Evolutionary conservation across 1,140 invertebrate genomes (phyloP), one percentile per base, ranked within the genome.

Genomic region (Aphis craccivora): DNA sequence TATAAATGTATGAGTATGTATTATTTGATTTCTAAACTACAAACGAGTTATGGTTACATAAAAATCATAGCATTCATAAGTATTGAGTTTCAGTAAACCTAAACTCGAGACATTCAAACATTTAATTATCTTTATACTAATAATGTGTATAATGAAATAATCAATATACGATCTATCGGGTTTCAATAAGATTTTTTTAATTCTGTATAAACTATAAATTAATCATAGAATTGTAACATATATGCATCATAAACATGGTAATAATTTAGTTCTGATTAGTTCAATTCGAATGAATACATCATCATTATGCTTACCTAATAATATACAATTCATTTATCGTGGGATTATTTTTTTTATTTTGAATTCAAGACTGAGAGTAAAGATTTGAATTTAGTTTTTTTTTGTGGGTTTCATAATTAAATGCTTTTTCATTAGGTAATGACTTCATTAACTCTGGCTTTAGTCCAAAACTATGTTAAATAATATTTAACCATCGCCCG

Each of bases 331-430:
- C 35, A 55, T 40, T 90, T 40, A 90, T 37, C 88, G 88, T 90
- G 88, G 88, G 88, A 90, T 90, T 90, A 37, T 90, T 55, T 55
- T 90, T 90, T 55, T 25, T 45, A 18, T 90, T 90, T 90, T 90
- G 25, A 14, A 9, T 48, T 43, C 8, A 14, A 89, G 51, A 6
- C 22, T 11, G 53, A 90, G 67, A 90, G 87, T 37, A 23, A 88
- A 51, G 22, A 20, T 88, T 88, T 88, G 87, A 53, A 88, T 86
- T 43, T 3, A 35, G 20, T 51, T 11, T 48, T 40, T 88, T n/a
- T 87, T 20, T 87, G 86, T 48, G 9, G 22, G 86, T 88, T 88
- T 88, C 22, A 88, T 88, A 88, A 88, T 88, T 88, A 53, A 53
- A 86, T 40, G 45, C 2, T 40, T 45, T 86, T n/a, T 53, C 18